Evolutionary conservation across 1,140 invertebrate species (phyloP).

Genomic region (Drosophila erecta): DNA sequence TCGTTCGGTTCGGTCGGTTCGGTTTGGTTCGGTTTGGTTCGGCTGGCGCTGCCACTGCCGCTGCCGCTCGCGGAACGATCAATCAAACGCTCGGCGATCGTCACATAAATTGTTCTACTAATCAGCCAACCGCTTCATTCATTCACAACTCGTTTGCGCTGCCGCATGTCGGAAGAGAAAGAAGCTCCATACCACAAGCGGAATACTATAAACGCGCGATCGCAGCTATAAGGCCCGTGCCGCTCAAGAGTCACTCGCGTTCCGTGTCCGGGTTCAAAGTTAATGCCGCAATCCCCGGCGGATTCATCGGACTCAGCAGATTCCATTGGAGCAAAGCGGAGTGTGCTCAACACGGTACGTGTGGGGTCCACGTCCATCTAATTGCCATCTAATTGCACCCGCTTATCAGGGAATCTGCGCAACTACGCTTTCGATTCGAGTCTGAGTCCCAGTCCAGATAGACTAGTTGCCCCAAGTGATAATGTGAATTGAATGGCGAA

Average conservation of each 20-base stretch:
- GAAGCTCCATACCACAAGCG: background rate
- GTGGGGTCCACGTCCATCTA: conserved; percentile 37
- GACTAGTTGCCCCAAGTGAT: conserved; percentile 11
- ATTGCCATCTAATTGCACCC: conserved; percentile 46
- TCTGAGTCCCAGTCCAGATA: conserved; percentile 31
- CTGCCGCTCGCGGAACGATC: conserved; percentile 48
- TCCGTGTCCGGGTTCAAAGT: conserved; percentile 71
- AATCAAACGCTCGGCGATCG: conserved; percentile 65
- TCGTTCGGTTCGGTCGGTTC: background rate
- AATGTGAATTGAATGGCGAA: conserved; percentile 2
- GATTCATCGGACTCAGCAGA: background rate
- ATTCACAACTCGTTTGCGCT: conserved; percentile 77
- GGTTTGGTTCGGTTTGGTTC: conserved; percentile 9
- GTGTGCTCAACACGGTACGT: conserved; percentile 45
- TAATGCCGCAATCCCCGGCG: conserved; percentile 9
- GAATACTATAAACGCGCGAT: conserved; percentile 4
- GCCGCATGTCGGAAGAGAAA: conserved; percentile 46
- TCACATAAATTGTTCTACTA: conserved; percentile 74
- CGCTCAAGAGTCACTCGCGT: conserved; percentile 18
- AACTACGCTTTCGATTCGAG: conserved; percentile 6
- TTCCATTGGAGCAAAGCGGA: conserved; percentile 12
- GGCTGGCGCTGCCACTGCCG: no score
- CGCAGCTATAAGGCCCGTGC: background rate
- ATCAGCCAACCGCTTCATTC: conserved; percentile 69
- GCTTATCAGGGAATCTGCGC: conserved; percentile 36